Base-by-base conservation (phyloP, 2,113 vertebrate genomes). In the Phoenicopterus ruber region DNA sequence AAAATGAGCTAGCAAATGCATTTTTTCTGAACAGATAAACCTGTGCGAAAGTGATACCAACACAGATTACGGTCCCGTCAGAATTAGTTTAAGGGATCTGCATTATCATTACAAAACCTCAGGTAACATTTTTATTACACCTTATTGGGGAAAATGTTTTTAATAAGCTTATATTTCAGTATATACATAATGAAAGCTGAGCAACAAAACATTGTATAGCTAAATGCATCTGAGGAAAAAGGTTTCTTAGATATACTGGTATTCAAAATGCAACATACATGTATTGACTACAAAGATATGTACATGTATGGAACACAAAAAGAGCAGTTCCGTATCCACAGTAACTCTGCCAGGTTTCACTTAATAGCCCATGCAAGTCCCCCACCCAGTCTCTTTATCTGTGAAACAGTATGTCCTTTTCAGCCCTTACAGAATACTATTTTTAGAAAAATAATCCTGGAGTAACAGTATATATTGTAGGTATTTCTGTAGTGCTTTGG, bases 31-130 rank as follows among this genome's bases (percentile, higher is more conserved):
- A 95, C 97, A 99, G 99, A 94, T 99, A 91, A 98, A 93, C 26
- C 95, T 99, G 72, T 94, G 94, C 11, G 99, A 98, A 94, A 97
- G 97, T 4, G 92, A 97, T 16, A 91, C 90, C 20, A 93, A n/a
- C 72, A 98, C 98, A 88, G 98, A 98, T 71, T 98, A 98, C 50
- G 97, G 98, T 84, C 98, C 99, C 28, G 76, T 96, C 90, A 99
- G 98, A 98, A 94, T 99, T 67, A 98, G 96, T 95, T 89, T 99
- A 47, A 96, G 79, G 63, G 97, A 97, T 78, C 98, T 98, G 54
- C 93, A 95, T 46, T 65, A 95, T 72, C 47, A 87, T 34, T 94
- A 73, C 81, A 98, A 94, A 96, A 66, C 67, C 26, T 71, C 93
- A 97, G 98, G 98, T 98, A 98, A 97, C 42, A 32, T 59, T 89